Base-by-base conservation (phyloP, 2,888 invertebrate species). In the Noctua janthe region DNA sequence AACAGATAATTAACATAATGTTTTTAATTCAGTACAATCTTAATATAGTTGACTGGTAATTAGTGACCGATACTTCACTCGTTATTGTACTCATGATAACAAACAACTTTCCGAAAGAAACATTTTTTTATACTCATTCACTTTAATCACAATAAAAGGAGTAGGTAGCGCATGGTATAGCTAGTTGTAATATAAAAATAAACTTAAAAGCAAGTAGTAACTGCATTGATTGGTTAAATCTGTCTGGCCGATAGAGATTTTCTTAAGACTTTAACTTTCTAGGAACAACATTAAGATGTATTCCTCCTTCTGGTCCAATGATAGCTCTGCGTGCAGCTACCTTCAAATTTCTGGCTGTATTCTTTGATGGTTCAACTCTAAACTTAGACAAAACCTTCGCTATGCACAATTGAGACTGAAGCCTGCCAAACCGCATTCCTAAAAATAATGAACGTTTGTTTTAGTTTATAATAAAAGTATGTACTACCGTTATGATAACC, bases 351-450 rank as follows among this genome's bases (percentile, higher is more conserved):
- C 64, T 71, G 5, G 80, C 74, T 0, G 92, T 93, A 15, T 91
- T 91, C n/a, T 86, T 85, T 0, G 91, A 91, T 20, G 89, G 80
- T 49, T 92, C 89, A 8, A 94, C 90, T 59, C 89, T 89, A 78
- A 90, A 94, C n/a, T 91, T 91, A 0, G 91, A 90, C 11, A 95
- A 79, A 1, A 94, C 74, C 74, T 92, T 92, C 13, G 86, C 86
- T 1, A 94, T 76, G 39, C 93, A 92, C 62, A 94, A 87, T 23
- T 85, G 84, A n/a, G 91, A 90, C 71, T 94, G 93, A 7, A 94
- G 79, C 80, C 90, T 91, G 11, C 93, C 94, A 79, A 94, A 94
- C 11, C 94, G 91, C 90, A 93, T 89, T 8, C 94, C 94, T 94
- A 88, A 66, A 93, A 83, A 92, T 67, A 74, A 83, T 81, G 5